These are phyloP conservation scores for Loripinus fragilis DNA, from an alignment of 2,888 invertebrate species.

Conservation along the genomic window DNA sequence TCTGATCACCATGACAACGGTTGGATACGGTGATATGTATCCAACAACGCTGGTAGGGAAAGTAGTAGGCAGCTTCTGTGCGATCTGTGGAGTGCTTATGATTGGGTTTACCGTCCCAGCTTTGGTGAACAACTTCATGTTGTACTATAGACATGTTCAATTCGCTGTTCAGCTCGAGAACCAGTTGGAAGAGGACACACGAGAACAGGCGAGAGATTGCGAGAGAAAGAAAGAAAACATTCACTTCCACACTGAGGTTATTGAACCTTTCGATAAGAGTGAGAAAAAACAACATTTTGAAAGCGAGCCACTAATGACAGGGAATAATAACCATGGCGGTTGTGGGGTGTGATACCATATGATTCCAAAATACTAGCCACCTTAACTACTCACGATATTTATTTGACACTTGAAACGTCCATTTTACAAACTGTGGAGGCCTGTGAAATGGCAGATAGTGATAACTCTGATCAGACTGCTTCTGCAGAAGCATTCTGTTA, in stretches of 20 bases:
- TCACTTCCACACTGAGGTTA: background rate
- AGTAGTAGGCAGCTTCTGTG: constrained; percentile 74
- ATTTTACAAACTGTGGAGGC: no score
- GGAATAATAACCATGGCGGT: background rate
- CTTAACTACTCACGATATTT: no score
- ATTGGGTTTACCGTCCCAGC: constrained; percentile 80
- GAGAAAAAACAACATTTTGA: background rate
- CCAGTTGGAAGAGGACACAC: constrained; percentile 22
- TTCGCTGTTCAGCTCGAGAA: constrained; percentile 60
- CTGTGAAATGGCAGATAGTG: no score
- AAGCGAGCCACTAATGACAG: background rate
- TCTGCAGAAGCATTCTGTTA: no score
- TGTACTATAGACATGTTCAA: constrained; percentile 76
- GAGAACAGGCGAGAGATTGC: background rate
- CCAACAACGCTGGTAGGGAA: constrained; percentile 73
- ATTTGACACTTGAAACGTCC: no score
- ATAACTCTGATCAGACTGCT: no score
- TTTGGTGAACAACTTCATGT: constrained; percentile 79
- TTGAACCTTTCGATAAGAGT: background rate
- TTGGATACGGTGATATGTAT: constrained; percentile 80
- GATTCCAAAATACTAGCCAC: no score
- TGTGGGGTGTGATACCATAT: background rate
- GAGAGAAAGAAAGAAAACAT: background rate
- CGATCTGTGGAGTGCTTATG: constrained; percentile 75
- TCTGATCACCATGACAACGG: constrained; percentile 80